A percentile compares a stretch with the other conserved stretches of the same genome.
Conservation (phyloP, 2,888 invertebrate genomes). For the Ryuthela nishihirai region DNA sequence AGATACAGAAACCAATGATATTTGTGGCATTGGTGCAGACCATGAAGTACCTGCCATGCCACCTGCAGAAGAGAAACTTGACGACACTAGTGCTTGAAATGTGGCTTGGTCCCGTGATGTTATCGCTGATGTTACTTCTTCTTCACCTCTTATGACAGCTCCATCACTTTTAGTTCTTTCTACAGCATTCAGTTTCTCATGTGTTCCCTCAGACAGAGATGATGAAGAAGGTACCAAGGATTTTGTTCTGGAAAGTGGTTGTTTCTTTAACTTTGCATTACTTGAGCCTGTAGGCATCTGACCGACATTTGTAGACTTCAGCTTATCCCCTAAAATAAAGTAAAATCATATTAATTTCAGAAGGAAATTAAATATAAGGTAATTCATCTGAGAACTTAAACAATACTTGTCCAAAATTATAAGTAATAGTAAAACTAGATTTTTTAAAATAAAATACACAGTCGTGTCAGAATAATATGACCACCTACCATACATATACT, state of each 20-base stretch:
- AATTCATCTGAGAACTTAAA: too few species aligned
- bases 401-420: too few species aligned
- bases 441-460: too few species aligned
- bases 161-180: slow-evolving; percentile 35
- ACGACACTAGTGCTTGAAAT: slow-evolving; percentile 15
- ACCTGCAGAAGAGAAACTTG: slow-evolving; percentile 13
- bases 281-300: slow-evolving; percentile 48
- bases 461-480: too few species aligned
- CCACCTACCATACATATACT: too few species aligned
- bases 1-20: slow-evolving; percentile 21
- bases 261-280: slow-evolving; percentile 53
- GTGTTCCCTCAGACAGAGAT: slow-evolving; percentile 2
- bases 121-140: background rate
- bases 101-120: background rate
- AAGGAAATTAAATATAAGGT: background rate
- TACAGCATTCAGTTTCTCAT: slow-evolving; percentile 6
- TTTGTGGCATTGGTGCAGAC: slow-evolving; percentile 30
- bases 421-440: background rate
- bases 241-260: slow-evolving; percentile 64
- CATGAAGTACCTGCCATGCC: slow-evolving; percentile 20
- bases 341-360: slow-evolving; percentile 3
- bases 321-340: slow-evolving; percentile 49
- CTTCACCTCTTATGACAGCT: slow-evolving; percentile 11
- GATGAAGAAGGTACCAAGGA: slow-evolving; percentile 57
- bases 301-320: slow-evolving; percentile 54